Conservation (phyloP, 2,888 invertebrate species). For the Agrotis segetum region DNA sequence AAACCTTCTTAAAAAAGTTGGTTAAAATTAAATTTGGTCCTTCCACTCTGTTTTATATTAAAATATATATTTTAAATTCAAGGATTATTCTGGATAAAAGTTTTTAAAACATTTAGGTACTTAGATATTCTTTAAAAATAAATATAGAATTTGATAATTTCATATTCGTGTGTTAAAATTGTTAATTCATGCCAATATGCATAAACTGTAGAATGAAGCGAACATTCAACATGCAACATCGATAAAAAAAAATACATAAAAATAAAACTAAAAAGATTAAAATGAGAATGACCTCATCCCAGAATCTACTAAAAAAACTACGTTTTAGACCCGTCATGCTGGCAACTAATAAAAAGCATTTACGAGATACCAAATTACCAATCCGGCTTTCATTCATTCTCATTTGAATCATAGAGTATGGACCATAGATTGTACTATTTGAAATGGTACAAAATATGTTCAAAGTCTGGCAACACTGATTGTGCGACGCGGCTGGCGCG, state of each 20-base stretch:
- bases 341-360: constrained; percentile 66
- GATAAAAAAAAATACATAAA: constrained; percentile 74
- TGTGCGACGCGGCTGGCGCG: constrained; percentile 62
- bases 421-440: constrained; percentile 58
- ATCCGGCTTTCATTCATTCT: constrained; percentile 79
- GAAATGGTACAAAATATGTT: constrained; percentile 49
- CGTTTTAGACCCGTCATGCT: constrained; percentile 70
- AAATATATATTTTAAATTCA: constrained; percentile 37
- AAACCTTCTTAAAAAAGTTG: not conserved
- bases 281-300: constrained; percentile 88
- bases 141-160: constrained; percentile 58
- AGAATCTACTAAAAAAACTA: constrained; percentile 66
- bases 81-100: constrained; percentile 56
- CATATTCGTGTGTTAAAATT: constrained; percentile 57
- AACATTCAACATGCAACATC: constrained; percentile 89
- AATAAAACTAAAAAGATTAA: constrained; percentile 78
- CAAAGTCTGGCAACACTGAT: constrained; percentile 54
- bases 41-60: constrained; percentile 14
- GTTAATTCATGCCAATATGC: constrained; percentile 86
- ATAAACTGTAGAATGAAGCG: constrained; percentile 79
- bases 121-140: constrained; percentile 52
- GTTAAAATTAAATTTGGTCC: constrained; percentile 20
- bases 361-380: constrained; percentile 47
- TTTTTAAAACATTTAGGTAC: constrained; percentile 39
- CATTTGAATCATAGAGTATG: constrained; percentile 85